Percentiles rank a stretch among this genome's conserved stretches.
These are phyloP conservation scores for Philopedon plagiatum DNA, from an alignment of 2,888 invertebrate species.

Conservation along the genomic window DNA sequence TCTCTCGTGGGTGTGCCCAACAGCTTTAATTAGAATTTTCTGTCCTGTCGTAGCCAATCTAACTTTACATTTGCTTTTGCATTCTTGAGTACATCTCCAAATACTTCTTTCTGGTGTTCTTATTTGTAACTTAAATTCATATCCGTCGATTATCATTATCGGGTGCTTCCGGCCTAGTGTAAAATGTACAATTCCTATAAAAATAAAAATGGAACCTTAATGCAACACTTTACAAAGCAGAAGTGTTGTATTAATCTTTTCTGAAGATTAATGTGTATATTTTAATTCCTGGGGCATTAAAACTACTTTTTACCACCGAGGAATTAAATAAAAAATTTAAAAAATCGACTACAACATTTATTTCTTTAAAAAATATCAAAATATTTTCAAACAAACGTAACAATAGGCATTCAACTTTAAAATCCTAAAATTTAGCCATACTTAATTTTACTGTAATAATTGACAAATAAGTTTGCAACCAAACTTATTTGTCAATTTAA, in stretches of 20 bases:
- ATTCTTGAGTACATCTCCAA: conserved; percentile 36
- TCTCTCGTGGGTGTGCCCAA: conserved; percentile 20
- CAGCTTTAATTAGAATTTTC: conserved; percentile 34
- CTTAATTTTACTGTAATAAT: too few relatives aligned
- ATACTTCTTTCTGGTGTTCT: conserved; percentile 5
- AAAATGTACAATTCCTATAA: conserved; percentile 32
- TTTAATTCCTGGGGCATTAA: not conserved
- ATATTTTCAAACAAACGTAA: too few relatives aligned
- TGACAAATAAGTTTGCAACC: too few relatives aligned
- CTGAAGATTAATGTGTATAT: too few relatives aligned
- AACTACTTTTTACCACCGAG: not conserved
- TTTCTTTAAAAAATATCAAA: too few relatives aligned
- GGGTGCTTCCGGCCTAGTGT: conserved; percentile 40
- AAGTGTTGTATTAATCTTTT: too few relatives aligned
- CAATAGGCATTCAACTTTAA: too few relatives aligned
- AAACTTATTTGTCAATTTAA: too few relatives aligned
- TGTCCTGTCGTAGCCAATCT: conserved; percentile 18
- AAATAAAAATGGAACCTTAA: not conserved
- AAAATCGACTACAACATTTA: too few relatives aligned
- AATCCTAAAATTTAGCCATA: too few relatives aligned
- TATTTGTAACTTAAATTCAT: conserved; percentile 38
- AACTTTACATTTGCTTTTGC: conserved; percentile 28
- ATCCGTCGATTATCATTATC: conserved; percentile 38
- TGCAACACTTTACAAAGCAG: too few relatives aligned
- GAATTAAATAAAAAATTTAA: too few relatives aligned